Evolutionary conservation across 2,113 vertebrate genomes (phyloP).

Genomic region (Pachycephala philippinensis): DNA sequence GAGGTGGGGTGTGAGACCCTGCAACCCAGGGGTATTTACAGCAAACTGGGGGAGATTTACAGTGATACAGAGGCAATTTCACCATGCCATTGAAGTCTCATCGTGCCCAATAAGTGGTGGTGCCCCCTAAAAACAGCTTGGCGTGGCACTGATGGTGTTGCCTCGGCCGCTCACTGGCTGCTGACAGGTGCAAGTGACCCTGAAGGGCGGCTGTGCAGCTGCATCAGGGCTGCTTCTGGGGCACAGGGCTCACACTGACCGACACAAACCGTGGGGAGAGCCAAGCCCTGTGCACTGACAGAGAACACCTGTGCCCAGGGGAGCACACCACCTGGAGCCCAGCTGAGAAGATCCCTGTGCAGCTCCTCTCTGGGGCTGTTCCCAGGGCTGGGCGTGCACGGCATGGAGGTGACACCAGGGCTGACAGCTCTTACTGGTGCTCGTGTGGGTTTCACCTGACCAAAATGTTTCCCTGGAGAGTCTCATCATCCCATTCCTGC

Average conservation of each 20-base stretch:
- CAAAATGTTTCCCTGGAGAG: not conserved
- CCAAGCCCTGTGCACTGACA: not conserved
- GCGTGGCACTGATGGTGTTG: rapidly evolving
- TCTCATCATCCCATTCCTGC: rapidly evolving
- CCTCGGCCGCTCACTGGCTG: rapidly evolving
- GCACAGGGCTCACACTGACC: not conserved
- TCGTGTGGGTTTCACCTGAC: not conserved
- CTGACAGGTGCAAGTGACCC: rapidly evolving
- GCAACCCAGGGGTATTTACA: not conserved
- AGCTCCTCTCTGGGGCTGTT: not conserved
- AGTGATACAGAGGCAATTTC: no score
- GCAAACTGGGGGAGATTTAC: not conserved
- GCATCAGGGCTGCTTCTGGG: not conserved
- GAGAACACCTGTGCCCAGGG: not conserved
- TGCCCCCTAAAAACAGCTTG: not conserved
- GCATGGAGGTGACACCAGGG: not conserved
- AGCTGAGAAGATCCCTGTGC: not conserved
- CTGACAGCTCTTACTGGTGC: rapidly evolving
- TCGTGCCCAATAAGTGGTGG: not conserved
- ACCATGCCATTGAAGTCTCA: rapidly evolving
- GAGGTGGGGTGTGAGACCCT: not conserved
- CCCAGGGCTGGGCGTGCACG: rapidly evolving
- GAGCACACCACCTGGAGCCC: not conserved
- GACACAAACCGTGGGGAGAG: not conserved
- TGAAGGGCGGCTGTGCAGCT: not conserved